Conservation (phyloP, 2,888 invertebrate species). For the Bedellia somnulentella region DNA sequence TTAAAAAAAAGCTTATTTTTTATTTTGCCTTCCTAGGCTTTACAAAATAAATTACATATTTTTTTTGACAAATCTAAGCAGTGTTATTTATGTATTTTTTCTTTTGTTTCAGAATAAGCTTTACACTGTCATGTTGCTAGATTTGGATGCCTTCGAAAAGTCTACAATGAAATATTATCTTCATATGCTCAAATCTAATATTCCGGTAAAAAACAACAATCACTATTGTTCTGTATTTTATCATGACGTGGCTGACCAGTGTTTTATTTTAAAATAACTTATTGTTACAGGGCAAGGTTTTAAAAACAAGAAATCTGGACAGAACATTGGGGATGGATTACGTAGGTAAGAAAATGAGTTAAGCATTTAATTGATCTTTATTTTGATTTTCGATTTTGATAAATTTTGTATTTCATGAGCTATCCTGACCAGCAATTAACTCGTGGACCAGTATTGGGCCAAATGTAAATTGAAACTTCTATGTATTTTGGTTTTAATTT, state of each 20-base stretch:
- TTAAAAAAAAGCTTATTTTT: neutral
- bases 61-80: neutral
- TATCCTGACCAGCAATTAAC: no score
- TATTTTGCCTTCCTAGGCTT: no score
- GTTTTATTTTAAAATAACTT: no score
- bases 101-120: constrained; percentile 39
- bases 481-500: no score
- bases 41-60: no score
- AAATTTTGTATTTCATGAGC: no score
- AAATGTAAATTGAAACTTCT: no score
- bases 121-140: constrained; percentile 47
- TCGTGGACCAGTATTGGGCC: no score
- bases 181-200: constrained; percentile 51
- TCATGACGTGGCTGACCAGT: no score
- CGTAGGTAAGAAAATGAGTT: neutral
- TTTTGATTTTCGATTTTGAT: no score
- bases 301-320: constrained; percentile 15
- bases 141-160: constrained; percentile 50
- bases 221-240: no score
- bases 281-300: constrained; percentile 31
- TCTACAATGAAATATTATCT: constrained; percentile 44
- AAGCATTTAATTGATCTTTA: no score
- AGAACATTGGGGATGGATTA: neutral
- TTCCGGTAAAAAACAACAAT: constrained; percentile 43
- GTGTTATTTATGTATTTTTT: neutral